Base-by-base conservation (phyloP, 37 sponge, comb jelly and placozoan genomes). In the Diacarnus erythraeanus region DNA sequence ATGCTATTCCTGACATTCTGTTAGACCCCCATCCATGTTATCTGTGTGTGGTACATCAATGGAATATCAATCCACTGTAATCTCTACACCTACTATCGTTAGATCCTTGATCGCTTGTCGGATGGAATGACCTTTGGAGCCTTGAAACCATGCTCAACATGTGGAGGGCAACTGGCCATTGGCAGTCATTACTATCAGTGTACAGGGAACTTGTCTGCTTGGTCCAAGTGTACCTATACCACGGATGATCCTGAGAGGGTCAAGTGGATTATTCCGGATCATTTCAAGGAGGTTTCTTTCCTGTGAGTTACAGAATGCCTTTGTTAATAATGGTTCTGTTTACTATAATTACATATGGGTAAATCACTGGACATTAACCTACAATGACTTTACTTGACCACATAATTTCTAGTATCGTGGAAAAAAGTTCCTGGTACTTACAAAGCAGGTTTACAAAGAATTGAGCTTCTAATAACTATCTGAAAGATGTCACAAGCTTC, bases 101-200 rank as follows among this genome's bases (percentile, higher is more conserved):
- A 95, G 96, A 43, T 92, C 64, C 59, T 95, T 69, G 93, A 90
- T 29, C 66, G 78, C 4, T 78, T 85, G 78, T 69, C 82, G 44
- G 94, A 92, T 85, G 94, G 94, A 38, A 92, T 95, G 94, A 68
- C 81, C 75, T 91, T 94, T 74, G 97, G 97, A 23, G 92, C 97
- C 34, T 73, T 97, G 38, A 27, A 63, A 42, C 80, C 74, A 1
- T 97, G 97, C 64, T 69, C 88, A 0, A 80, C 56, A 18, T 97
- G 97, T 47, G 51, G 38, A 33, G 95, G 96, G 4, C 96, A 91
- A 57, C 87, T 97, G 59, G 66, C 64, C 3, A 23, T 70, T 6
- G 39, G 72, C 27, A 73, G 71, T 42, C 81, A 90, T 42, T 35
- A 42, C 57, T 98, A 98, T 72, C 69, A 59, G 25, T 98, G 99